Base-by-base conservation (phyloP, 2,888 invertebrate genomes). In the Artemia sinica region DNA sequence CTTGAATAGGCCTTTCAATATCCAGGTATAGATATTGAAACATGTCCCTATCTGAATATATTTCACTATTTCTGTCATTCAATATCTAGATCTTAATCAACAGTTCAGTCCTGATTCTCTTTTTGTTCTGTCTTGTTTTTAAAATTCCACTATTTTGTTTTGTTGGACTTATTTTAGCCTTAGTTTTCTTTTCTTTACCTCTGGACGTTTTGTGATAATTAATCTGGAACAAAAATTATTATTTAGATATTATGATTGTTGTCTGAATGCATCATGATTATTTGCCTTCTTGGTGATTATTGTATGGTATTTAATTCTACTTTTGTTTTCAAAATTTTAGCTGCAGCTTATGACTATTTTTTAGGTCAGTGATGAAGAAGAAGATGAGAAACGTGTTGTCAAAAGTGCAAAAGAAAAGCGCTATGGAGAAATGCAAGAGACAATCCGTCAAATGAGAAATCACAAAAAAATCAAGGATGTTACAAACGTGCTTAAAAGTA, bases 401-500 rank as follows among this genome's bases (percentile, higher is more conserved):
- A 87, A 95, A 50, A 94, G 96, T 67, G 91, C 92, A 70, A 95
- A 96, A 78, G 97, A 96, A 76, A 97, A 97, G 78, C 85, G 95
- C 74, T 96, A 90, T 79, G 96, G 95, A 76, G 96, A 97, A 75
- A 81, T 99, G 65, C 88, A 89, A 69, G 89, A 87, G 74, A 85
- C 91, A 69, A 96, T 98, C 72, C 93, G 92, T 77, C 88, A 88
- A 72, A 85, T 96, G 71, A 85, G 89, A 70, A 98, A 98, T 78
- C 91, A 89, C 76, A 91, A 77, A 28, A 98, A 97, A 78, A 98
- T 96, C 75, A 96, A 95, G 78, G 98, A 98, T 77, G 92, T 97
- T 84, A 87, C 92, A 68, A 95, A 92, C 75, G 88, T 97, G 77
- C 80, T 96, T 50, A 86, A 87, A 67, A 90, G 94, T 85, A 79